Base-by-base conservation (phyloP, 2,113 vertebrate genomes). In the Stegostoma tigrinum region DNA sequence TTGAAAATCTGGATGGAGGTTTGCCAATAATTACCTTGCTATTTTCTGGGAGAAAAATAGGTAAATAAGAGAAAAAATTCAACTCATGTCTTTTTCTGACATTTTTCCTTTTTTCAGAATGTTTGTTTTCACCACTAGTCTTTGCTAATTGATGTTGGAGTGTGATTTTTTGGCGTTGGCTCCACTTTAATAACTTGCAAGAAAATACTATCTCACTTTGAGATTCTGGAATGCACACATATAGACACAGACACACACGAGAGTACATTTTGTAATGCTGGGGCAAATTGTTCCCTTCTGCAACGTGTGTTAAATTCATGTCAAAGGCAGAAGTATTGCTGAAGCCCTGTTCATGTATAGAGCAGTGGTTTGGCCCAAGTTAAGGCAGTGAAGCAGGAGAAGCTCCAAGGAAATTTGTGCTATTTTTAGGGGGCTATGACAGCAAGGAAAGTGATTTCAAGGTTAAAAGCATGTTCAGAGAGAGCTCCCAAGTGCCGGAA, bases 381-480 rank as follows among this genome's bases (percentile, higher is more conserved):
- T 93, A 38, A 64, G 17, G 34, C 89, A 23, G 89, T 6, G 5
- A 61, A 93, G 17, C 61, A 66, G 34, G 89, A 93, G 89, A 66
- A 38, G 34, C 89, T 93, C 89, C 19, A n/a, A 66, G 89, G 89
- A 93, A 93, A 66, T 93, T 93, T 5, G 38, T 66, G 64, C 89
- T 93, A 93, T 93, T 93, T 93, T 93, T 93, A 91, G 89, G 55
- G 89, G 55, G 4, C 89, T 91, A 38, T 93, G 55, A 42, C 64
- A 64, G 89, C 89, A 66, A 93, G n/a, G 89, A 93, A 34, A 93
- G n/a, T 38, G n/a, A n/a, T 38, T 93, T 93, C 89, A 93, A 93
- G 89, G 89, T 93, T 93, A 93, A 38, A 93, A 67, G 64, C 17
- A 1, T 93, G 61, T n/a, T 93, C 17, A 12, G 64, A 38, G n/a